These are phyloP conservation scores for Perdita meconis DNA, from an alignment of 2,888 invertebrate species.

Conservation along the genomic window DNA sequence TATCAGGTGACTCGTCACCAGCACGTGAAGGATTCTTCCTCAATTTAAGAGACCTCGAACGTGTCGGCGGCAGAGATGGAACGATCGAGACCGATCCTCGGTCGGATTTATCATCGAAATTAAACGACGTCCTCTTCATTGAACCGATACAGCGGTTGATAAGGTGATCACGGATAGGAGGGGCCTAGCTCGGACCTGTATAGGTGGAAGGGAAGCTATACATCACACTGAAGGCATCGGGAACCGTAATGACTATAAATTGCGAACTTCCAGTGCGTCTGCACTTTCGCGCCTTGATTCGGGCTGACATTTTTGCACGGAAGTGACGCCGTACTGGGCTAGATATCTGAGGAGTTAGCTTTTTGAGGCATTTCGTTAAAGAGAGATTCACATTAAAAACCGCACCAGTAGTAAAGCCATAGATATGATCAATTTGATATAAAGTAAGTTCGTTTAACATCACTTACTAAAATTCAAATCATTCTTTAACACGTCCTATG, in stretches of 20 bases:
- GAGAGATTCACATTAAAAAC: no score
- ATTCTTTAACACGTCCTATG: no score
- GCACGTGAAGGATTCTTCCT: background rate
- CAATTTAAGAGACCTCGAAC: background rate
- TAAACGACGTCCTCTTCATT: conserved; percentile 54
- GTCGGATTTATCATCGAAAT: conserved; percentile 51
- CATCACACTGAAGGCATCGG: conserved; percentile 66
- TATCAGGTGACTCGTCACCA: background rate
- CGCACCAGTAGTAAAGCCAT: no score
- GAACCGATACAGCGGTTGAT: conserved; percentile 55
- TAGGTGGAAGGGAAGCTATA: conserved; percentile 69
- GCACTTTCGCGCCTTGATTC: conserved; percentile 62
- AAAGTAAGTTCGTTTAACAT: no score
- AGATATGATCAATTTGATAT: no score
- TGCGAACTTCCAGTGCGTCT: conserved; percentile 70
- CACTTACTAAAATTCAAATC: no score
- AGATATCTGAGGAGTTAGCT: background rate
- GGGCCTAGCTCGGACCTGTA: conserved; percentile 51
- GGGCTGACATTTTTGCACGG: conserved; percentile 49
- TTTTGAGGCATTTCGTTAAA: background rate
- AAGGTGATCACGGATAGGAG: conserved; percentile 54
- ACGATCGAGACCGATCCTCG: conserved; percentile 23
- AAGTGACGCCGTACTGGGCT: conserved; percentile 31
- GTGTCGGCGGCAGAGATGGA: background rate
- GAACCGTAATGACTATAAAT: conserved; percentile 70